Percentiles rank a stretch among this genome's conserved stretches.
These are phyloP conservation scores for Tachysurus fulvidraco DNA, from an alignment of 2,113 vertebrate genomes.

Conservation along the genomic window DNA sequence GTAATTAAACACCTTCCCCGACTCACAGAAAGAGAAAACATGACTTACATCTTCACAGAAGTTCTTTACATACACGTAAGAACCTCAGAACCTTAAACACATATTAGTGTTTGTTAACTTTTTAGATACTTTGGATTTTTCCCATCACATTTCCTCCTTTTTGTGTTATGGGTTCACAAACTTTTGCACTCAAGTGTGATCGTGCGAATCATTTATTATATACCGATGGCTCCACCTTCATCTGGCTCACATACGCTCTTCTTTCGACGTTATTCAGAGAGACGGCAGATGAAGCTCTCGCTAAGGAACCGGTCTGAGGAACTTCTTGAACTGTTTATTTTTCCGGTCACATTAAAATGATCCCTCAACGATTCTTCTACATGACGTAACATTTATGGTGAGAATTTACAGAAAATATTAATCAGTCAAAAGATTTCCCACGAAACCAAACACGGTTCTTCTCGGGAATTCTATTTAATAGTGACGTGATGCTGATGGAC, in stretches of 20 bases:
- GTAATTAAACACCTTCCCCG: constrained; percentile 88
- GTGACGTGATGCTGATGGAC: not conserved
- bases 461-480: not conserved
- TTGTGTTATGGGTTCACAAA: not conserved
- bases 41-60: not conserved
- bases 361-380: not conserved
- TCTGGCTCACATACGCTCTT: not conserved
- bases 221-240: not conserved
- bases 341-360: not conserved
- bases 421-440: not conserved
- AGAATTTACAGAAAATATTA: not conserved
- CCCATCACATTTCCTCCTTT: not conserved
- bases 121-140: not conserved
- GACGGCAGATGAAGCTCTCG: not conserved
- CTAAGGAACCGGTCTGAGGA: not conserved
- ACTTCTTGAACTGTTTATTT: not conserved
- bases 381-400: not conserved
- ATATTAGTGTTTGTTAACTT: not conserved
- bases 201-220: not conserved
- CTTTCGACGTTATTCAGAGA: not conserved
- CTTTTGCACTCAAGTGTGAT: not conserved
- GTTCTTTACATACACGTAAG: not conserved
- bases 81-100: not conserved
- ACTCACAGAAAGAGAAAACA: constrained; percentile 64
- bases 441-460: not conserved